Evolutionary conservation across 2,113 vertebrate species (phyloP).

Genomic region (Saccopteryx leptura): DNA sequence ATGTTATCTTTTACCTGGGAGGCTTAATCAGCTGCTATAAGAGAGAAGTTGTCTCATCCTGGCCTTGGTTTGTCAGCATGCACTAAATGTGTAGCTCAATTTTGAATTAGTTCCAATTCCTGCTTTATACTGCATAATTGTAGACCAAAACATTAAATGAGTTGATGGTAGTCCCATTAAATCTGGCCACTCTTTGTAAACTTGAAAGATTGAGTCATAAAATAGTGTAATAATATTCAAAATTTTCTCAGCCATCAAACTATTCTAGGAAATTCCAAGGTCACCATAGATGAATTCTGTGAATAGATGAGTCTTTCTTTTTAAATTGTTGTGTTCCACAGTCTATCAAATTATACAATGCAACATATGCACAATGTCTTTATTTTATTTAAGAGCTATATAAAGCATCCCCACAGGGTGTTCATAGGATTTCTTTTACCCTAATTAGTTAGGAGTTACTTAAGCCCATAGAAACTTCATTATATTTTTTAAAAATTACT

Average conservation of each 20-base stretch:
- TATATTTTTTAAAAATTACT: background rate
- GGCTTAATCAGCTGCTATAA: background rate
- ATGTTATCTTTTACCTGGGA: background rate
- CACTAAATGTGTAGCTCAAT: background rate
- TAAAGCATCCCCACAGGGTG: background rate
- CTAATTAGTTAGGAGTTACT: background rate
- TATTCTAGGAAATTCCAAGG: background rate
- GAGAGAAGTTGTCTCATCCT: background rate
- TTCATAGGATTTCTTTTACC: background rate
- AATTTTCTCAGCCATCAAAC: background rate
- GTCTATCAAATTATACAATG: background rate
- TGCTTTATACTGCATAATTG: background rate
- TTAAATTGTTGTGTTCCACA: background rate
- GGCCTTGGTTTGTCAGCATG: background rate
- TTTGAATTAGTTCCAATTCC: background rate
- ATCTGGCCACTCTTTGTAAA: background rate
- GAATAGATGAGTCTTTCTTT: background rate
- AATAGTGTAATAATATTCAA: background rate
- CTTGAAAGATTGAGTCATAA: background rate
- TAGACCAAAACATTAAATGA: background rate
- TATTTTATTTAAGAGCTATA: background rate
- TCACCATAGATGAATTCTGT: background rate
- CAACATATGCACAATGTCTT: background rate
- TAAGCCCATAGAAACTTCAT: background rate
- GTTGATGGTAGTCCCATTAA: background rate